A percentile compares a stretch with the other conserved stretches of the same genome.
Conservation (phyloP, 2,797 vertebrate species). For the Poeciliopsis infans region DNA sequence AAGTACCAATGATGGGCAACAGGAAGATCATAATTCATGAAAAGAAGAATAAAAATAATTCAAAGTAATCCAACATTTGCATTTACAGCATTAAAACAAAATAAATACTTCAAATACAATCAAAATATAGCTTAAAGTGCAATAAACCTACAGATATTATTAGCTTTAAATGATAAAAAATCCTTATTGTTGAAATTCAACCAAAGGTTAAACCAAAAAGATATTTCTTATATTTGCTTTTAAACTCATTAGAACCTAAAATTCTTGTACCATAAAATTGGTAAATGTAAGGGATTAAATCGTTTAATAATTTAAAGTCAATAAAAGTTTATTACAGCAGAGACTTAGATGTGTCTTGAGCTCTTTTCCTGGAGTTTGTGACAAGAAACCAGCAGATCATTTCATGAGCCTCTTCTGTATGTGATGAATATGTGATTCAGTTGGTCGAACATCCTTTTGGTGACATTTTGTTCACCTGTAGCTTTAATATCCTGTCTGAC, state of each 20-base stretch:
- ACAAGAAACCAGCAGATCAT: background rate
- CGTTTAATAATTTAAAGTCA: background rate
- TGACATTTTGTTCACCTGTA: background rate
- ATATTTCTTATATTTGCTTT: background rate
- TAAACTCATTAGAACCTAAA: background rate
- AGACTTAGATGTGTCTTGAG: background rate
- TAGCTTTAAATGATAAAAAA: background rate
- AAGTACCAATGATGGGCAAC: background rate
- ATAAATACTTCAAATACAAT: background rate
- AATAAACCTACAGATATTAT: background rate
- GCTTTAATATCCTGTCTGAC: background rate
- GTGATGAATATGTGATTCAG: background rate
- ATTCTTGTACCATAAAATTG: background rate
- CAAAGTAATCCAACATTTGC: background rate
- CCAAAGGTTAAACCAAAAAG: background rate
- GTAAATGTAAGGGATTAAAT: background rate
- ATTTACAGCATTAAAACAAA: background rate
- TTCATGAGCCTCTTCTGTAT: background rate
- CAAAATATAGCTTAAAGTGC: background rate
- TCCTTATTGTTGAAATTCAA: background rate
- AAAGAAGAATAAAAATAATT: background rate
- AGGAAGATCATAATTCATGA: background rate
- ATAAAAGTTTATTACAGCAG: background rate
- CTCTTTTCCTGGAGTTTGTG: background rate
- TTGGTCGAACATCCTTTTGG: background rate